phyloP scores from a whole-genome alignment of 1,140 invertebrate genomes.

The Kradibia gibbosae region DNA sequence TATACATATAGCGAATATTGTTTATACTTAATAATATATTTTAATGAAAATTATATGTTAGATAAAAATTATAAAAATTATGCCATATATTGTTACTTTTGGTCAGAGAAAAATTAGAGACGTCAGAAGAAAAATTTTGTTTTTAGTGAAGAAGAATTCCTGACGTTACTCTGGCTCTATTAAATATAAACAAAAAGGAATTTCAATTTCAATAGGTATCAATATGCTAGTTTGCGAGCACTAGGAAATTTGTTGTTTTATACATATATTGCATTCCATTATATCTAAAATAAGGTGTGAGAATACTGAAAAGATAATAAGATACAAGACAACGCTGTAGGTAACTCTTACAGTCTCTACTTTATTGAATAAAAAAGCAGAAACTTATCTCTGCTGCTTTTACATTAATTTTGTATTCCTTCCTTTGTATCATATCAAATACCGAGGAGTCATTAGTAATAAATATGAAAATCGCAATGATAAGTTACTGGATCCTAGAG shows the following conservation, averaged over 20 bases:
- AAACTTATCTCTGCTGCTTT: background rate
- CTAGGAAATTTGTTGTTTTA: background rate
- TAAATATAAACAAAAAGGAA: background rate
- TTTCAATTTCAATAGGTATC: background rate
- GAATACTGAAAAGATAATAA: conserved; percentile 36
- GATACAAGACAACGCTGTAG: conserved; percentile 55
- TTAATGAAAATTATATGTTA: no score
- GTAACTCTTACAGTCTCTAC: conserved; percentile 50
- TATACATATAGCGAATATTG: no score
- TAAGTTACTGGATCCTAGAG: conserved; percentile 44
- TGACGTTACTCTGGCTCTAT: background rate
- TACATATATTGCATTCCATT: conserved; percentile 7
- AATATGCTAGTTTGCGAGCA: conserved; percentile 14
- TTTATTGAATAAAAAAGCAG: background rate
- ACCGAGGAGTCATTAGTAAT: background rate
- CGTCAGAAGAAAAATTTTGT: background rate
- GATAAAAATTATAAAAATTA: no score
- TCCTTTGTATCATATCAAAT: background rate
- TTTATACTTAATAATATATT: no score
- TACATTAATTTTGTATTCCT: background rate
- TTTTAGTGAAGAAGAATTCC: background rate
- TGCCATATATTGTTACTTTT: no score
- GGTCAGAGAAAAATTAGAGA: background rate
- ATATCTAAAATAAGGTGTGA: conserved; percentile 30
- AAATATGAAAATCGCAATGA: conserved; percentile 35